Evolutionary conservation across 2,888 invertebrate genomes (phyloP).

Genomic region (Sinodicranocentrus sp.): DNA sequence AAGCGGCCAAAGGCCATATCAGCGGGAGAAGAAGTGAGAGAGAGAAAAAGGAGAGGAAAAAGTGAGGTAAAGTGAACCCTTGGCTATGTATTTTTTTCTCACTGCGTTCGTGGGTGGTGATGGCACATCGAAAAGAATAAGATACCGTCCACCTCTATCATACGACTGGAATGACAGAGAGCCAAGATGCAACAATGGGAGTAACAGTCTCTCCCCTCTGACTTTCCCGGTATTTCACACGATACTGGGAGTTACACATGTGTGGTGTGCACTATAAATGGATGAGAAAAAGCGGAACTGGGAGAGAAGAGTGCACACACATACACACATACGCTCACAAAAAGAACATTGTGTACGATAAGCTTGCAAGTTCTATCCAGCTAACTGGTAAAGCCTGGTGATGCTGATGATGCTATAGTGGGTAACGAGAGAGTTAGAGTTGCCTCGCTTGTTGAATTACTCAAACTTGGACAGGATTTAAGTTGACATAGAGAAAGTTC

Average conservation of each 20-base stretch:
- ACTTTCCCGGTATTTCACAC: constrained; percentile 69
- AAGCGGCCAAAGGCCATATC: constrained; percentile 50
- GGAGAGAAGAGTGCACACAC: constrained; percentile 27
- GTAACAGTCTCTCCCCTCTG: constrained; percentile 56
- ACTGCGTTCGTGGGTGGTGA: constrained; percentile 10
- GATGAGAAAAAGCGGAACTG: constrained; percentile 4
- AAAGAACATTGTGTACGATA: too few relatives aligned
- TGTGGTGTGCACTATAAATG: constrained; percentile 47
- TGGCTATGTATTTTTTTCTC: constrained; percentile 2
- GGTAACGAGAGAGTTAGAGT: constrained; percentile 36
- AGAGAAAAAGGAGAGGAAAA: constrained; percentile 5
- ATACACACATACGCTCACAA: neutral
- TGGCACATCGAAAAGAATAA: constrained; percentile 32
- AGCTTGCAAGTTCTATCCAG: neutral
- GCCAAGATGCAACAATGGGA: constrained; percentile 48
- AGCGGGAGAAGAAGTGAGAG: neutral
- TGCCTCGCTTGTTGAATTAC: constrained; percentile 70
- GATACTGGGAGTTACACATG: constrained; percentile 65
- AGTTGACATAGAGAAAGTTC: constrained; percentile 64
- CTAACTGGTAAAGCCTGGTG: neutral
- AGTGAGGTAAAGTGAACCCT: constrained; percentile 28
- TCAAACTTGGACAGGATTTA: constrained; percentile 71
- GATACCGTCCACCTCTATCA: neutral
- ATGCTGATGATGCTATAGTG: constrained; percentile 11
- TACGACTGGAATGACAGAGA: constrained; percentile 21